phyloP scores from a whole-genome alignment of 2,113 vertebrate species.

The Pavo muticus region DNA sequence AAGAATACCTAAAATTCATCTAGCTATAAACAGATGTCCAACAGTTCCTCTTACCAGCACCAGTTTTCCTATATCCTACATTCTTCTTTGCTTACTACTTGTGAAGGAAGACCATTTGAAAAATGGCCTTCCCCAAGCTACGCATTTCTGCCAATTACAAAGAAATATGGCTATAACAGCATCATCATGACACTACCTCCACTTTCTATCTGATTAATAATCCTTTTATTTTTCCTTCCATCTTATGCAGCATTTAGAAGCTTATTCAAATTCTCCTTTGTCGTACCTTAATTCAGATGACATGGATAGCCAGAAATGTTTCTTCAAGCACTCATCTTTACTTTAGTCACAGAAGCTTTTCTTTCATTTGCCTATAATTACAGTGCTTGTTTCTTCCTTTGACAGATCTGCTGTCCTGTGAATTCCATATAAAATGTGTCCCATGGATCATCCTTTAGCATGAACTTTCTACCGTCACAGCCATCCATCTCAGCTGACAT shows the following conservation, averaged over 20 bases:
- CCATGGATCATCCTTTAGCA: background rate
- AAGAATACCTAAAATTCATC: background rate
- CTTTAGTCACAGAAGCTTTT: background rate
- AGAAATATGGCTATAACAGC: background rate
- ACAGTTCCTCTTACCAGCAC: background rate
- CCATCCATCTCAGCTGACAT: background rate
- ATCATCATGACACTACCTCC: background rate
- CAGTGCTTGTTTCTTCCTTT: background rate
- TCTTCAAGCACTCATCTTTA: background rate
- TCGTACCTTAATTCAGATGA: background rate
- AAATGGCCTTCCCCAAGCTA: background rate
- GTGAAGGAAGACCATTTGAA: background rate
- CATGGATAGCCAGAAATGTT: background rate
- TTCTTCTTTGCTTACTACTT: background rate
- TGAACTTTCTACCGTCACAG: background rate
- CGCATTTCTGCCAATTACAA: background rate
- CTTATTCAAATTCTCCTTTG: background rate
- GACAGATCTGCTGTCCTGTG: background rate
- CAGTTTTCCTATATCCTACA: background rate
- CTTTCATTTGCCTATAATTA: background rate
- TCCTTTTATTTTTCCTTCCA: background rate
- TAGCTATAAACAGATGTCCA: background rate
- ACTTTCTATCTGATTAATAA: background rate
- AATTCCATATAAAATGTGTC: background rate
- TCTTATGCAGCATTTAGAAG: background rate